phyloP scores from a whole-genome alignment of 2,113 vertebrate species.

The Sarotherodon lohbergeri region DNA sequence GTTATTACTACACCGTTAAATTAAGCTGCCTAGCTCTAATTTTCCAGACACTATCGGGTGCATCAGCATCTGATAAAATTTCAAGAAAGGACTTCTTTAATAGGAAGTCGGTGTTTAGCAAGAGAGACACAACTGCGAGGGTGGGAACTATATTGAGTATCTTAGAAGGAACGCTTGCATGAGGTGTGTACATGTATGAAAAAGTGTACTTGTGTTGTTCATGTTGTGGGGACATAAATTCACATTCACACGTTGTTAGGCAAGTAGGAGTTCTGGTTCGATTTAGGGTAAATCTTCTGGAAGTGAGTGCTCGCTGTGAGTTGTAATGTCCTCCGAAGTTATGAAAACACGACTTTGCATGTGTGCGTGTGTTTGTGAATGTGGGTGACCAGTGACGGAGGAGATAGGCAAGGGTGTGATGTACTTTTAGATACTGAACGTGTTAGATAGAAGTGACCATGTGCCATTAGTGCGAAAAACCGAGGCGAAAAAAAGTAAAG shows the following conservation, averaged over 20 bases:
- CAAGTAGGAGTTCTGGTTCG: neutral
- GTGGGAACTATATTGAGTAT: neutral
- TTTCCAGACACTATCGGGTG: neutral
- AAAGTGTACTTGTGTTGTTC: neutral
- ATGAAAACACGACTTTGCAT: neutral
- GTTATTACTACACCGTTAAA: neutral
- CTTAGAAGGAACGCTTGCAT: neutral
- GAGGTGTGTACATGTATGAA: neutral
- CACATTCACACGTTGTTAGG: neutral
- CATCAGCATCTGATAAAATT: neutral
- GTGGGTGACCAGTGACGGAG: constrained; percentile 43
- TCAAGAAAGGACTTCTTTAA: neutral
- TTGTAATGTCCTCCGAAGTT: neutral
- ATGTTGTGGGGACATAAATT: neutral
- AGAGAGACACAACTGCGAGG: neutral
- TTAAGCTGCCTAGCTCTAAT: neutral
- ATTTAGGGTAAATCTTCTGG: neutral
- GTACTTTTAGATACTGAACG: constrained; percentile 63
- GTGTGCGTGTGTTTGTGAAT: neutral
- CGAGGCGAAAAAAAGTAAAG: constrained; percentile 28
- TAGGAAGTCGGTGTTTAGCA: neutral
- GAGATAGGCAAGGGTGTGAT: constrained; percentile 61
- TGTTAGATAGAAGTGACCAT: constrained; percentile 58
- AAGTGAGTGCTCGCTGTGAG: neutral
- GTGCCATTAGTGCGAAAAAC: constrained; percentile 51